phyloP scores from a whole-genome alignment of 2,888 invertebrate species.

The Dynastes grantii region DNA sequence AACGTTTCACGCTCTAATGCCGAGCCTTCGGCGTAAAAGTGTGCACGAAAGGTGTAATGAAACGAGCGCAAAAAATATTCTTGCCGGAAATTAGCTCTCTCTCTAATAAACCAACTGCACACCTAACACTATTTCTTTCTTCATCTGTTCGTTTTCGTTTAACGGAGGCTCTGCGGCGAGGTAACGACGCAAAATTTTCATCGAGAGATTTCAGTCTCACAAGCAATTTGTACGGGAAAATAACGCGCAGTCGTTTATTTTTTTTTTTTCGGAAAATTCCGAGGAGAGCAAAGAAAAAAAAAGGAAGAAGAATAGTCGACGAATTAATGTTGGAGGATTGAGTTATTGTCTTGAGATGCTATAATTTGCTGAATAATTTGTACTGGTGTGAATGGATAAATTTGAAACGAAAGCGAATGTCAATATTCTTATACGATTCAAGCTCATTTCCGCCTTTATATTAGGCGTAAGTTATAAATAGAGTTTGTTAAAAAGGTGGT shows the following conservation, averaged over 20 bases:
- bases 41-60: neutral
- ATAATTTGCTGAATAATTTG: too few species aligned
- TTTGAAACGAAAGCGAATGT: too few species aligned
- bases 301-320: too few species aligned
- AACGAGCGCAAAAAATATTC: slow-evolving; percentile 2
- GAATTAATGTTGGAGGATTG: too few species aligned
- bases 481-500: too few species aligned
- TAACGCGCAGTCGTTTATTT: neutral
- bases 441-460: too few species aligned
- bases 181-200: slow-evolving; percentile 5
- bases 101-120: neutral
- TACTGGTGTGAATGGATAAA: too few species aligned
- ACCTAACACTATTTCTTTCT: neutral
- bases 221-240: slow-evolving; percentile 17
- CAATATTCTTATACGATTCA: too few species aligned
- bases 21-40: neutral
- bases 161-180: neutral
- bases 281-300: too few species aligned
- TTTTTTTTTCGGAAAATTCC: slow-evolving; percentile 1
- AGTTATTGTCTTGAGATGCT: too few species aligned
- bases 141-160: neutral
- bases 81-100: slow-evolving; percentile 2
- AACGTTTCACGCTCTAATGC: neutral
- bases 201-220: slow-evolving; percentile 9
- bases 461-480: too few species aligned